These are phyloP conservation scores for Dufourea novaeangliae DNA, from an alignment of 1,140 invertebrate genomes.

Conservation along the genomic window DNA sequence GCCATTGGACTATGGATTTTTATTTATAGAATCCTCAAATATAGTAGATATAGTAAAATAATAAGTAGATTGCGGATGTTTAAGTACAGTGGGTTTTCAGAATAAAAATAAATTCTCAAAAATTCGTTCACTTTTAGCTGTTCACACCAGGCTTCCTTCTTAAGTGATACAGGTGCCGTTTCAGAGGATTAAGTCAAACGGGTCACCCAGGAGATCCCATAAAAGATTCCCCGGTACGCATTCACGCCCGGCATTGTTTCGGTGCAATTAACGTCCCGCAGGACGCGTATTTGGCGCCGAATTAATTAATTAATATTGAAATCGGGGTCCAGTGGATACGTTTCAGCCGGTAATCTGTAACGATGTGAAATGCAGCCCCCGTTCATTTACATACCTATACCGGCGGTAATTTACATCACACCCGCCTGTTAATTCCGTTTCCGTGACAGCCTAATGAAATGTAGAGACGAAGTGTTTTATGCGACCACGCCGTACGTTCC, in stretches of 20 bases:
- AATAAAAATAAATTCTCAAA: too few species aligned
- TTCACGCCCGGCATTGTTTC: background rate
- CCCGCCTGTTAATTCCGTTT: slow-evolving; percentile 9
- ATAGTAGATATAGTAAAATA: background rate
- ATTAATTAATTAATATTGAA: slow-evolving; percentile 9
- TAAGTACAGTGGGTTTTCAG: too few species aligned
- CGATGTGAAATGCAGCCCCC: background rate
- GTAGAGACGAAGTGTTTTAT: background rate
- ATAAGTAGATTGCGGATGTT: background rate
- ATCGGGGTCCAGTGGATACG: background rate
- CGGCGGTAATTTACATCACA: slow-evolving; percentile 7
- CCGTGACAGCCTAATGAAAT: slow-evolving; percentile 26
- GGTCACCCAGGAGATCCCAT: background rate
- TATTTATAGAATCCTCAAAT: too few species aligned
- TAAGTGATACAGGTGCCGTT: too few species aligned
- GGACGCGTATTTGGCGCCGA: background rate
- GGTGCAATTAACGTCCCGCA: background rate
- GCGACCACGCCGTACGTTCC: background rate
- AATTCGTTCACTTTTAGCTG: too few species aligned
- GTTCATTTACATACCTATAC: slow-evolving; percentile 6
- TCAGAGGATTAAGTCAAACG: too few species aligned
- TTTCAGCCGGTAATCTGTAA: background rate
- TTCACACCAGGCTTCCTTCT: too few species aligned
- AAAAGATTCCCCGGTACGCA: background rate
- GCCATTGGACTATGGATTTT: too few species aligned